Base-by-base conservation (phyloP, 2,888 invertebrate genomes). In the Drosophila prostipennis region DNA sequence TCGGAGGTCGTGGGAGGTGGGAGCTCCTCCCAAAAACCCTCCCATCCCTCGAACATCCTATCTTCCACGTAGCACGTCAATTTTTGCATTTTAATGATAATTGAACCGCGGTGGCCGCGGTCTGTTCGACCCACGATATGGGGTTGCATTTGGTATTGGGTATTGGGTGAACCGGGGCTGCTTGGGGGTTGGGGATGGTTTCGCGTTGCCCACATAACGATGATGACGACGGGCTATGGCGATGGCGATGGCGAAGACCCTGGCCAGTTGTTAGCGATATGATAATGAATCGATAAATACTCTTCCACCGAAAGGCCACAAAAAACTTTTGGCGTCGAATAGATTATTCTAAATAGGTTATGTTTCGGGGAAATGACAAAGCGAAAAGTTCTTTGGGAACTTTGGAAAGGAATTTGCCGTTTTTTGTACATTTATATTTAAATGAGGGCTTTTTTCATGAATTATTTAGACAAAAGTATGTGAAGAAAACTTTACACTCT, bases 41-140 rank as follows among this genome's bases (percentile, higher is more conserved):
- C 26, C 34, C 63, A 43, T 61, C 36, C 43, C 29, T 2, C 39
- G 48, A 19, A 39, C 16, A 46, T 46, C 40, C 61, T 42, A 29
- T 29, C 40, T 55, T 37, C 51, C 45, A 43, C 61, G 61, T 56
- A 51, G 68, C 68, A 76, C 87, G 83, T 86, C 74, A 80, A 83
- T 82, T 82, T 82, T 78, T 83, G 87, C 78, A 82, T 86, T 83
- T 86, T 86, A 82, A 86, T 86, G 84, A 82, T 82, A 76, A 86
- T 82, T 78, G 78, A 86, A 68, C 76, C 80, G 68, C 76, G 69
- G 57, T 74, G 67, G 72, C 68, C 78, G 64, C 56, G 43, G 64
- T 45, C 64, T 51, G 37, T 34, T 46, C 65, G 45, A 46, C 29
- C 32, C 39, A 11, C 53, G 67, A 65, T 46, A 52, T 45, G 67